Percentiles rank a stretch among this genome's conserved stretches.
Conservation (phyloP, 2,888 invertebrate genomes). For the Gandaritis pyraliata region DNA sequence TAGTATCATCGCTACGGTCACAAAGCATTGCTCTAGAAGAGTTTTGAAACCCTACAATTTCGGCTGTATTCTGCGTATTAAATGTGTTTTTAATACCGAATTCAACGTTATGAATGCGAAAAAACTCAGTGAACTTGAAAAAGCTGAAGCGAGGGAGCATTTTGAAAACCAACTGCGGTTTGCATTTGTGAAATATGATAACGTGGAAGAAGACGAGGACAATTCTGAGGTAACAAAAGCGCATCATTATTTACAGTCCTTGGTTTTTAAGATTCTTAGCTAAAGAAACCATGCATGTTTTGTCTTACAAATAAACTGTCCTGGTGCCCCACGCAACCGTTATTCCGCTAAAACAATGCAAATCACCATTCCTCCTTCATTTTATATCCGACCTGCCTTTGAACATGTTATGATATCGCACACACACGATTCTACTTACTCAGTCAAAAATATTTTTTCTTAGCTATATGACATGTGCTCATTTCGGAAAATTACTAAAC, state of each 20-base stretch:
- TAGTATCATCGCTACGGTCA: slow-evolving; percentile 47
- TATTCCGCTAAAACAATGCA: slow-evolving; percentile 51
- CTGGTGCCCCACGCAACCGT: slow-evolving; percentile 59
- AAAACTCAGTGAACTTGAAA: slow-evolving; percentile 61
- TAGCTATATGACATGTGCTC: slow-evolving; percentile 53
- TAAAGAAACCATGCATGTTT: background rate
- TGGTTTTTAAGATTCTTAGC: background rate
- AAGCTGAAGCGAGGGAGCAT: slow-evolving; percentile 68
- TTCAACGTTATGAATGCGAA: slow-evolving; percentile 37
- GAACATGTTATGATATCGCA: slow-evolving; percentile 57
- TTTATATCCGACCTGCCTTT: slow-evolving; percentile 61
- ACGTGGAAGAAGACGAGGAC: slow-evolving; percentile 70
- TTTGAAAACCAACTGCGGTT: slow-evolving; percentile 75
- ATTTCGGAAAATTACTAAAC: slow-evolving; percentile 39
- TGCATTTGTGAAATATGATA: slow-evolving; percentile 72
- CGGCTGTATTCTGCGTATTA: background rate
- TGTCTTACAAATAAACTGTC: slow-evolving; percentile 27
- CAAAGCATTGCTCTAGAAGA: slow-evolving; percentile 27
- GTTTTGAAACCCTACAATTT: background rate
- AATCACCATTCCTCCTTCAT: slow-evolving; percentile 55
- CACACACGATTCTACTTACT: slow-evolving; percentile 54
- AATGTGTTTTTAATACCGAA: background rate
- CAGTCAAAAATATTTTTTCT: slow-evolving; percentile 68
- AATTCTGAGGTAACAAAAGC: slow-evolving; percentile 64
- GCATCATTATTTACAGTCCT: background rate